phyloP scores from a whole-genome alignment of 2,888 invertebrate genomes.

The Harpagoxenus sublaevis region DNA sequence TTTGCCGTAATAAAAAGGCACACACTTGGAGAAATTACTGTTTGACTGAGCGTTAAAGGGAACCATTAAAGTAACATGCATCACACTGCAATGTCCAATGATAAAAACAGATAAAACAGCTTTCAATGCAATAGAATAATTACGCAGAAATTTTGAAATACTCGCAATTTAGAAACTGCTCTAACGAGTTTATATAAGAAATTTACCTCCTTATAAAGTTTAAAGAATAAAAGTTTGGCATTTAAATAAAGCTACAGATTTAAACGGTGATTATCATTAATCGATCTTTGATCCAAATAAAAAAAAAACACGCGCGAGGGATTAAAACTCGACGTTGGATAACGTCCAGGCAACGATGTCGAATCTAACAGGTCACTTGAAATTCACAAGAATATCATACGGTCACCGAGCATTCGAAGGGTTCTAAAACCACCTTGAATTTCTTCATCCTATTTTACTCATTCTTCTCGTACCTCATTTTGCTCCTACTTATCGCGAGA shows the following conservation, averaged over 20 bases:
- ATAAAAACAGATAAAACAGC: background rate
- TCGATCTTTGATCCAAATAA: background rate
- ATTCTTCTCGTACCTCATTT: conserved; percentile 48
- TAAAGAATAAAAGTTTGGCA: background rate
- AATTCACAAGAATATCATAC: conserved; percentile 60
- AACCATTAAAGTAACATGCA: background rate
- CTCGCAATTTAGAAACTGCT: background rate
- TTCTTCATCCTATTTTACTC: conserved; percentile 59
- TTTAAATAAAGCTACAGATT: background rate
- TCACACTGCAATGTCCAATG: background rate
- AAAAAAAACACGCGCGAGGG: background rate
- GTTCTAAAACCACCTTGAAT: conserved; percentile 48
- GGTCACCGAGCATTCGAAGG: conserved; percentile 47
- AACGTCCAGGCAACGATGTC: conserved; percentile 27
- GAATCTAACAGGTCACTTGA: conserved; percentile 38
- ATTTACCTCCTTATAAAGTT: background rate
- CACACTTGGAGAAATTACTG: conserved; percentile 3
- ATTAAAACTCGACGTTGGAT: conserved; percentile 36
- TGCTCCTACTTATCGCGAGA: conserved; percentile 62
- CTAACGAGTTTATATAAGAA: background rate
- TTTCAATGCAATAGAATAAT: background rate
- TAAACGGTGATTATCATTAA: background rate
- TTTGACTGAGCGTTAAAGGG: background rate
- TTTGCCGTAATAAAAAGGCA: conserved; percentile 17
- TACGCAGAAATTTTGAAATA: background rate